Base-by-base conservation (phyloP, 2,113 vertebrate species). In the Patagioenas fasciata region DNA sequence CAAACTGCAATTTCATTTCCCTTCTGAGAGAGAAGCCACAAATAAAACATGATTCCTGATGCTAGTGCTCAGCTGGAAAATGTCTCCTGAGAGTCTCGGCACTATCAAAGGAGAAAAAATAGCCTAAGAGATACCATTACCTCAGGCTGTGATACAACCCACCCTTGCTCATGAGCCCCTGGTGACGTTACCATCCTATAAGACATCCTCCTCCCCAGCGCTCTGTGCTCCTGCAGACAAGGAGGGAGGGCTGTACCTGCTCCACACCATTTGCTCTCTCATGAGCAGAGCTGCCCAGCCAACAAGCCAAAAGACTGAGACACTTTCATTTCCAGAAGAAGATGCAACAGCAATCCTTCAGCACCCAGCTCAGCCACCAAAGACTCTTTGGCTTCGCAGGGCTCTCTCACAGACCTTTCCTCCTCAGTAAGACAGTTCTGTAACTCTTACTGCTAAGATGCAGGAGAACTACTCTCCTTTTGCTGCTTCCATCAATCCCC, bases 171-270 rank as follows among this genome's bases (percentile, higher is more conserved):
- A 16, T 6, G 54, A 87, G 61, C 70, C 61, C 75, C 51, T 34
- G 62, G n/a, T 47, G 74, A 62, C 0, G 0, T 64, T 34, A 75
- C 38, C 54, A 34, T 29, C 31, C 44, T 17, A 26, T n/a, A 40
- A 2, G 1, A 65, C 2, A 2, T 67, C 70, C 40, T 79, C 47
- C 32, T 85, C 25, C 26, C 20, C 57, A 51, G 53, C 0, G 0
- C 42, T 51, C 6, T 8, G 17, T 74, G 73, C n/a, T 74, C 54
- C 69, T 26, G 47, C 57, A 70, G 67, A 61, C 5, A 18, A 48
- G 32, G n/a, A 77, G 12, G 32, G 24, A 74, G 19, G 8, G 40
- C 67, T 72, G 32, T 44, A 36, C 36, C 67, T 69, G 71, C 40
- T 69, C 61, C 13, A 4, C 13, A 18, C 40, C 31, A 4, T 58